These are phyloP conservation scores for Drosophila borborema DNA, from an alignment of 2,888 invertebrate genomes.

Conservation along the genomic window DNA sequence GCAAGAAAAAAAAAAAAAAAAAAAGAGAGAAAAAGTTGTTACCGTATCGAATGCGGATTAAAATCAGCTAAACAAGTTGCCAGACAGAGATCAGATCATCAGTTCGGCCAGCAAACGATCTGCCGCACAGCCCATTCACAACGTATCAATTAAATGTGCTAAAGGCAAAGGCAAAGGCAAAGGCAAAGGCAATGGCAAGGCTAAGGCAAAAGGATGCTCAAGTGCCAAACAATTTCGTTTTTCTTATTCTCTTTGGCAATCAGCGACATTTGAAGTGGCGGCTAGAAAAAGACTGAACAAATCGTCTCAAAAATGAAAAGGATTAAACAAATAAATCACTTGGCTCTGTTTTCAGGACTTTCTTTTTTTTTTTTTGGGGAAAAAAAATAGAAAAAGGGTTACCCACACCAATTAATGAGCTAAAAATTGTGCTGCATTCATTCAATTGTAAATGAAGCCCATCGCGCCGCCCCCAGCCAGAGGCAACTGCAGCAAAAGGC, in stretches of 20 bases:
- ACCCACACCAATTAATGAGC: slow-evolving; percentile 79
- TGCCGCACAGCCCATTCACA: slow-evolving; percentile 32
- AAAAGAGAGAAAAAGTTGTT: slow-evolving; percentile 75
- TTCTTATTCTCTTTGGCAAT: slow-evolving; percentile 37
- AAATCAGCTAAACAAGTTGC: slow-evolving; percentile 79
- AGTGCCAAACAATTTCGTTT: slow-evolving; percentile 11
- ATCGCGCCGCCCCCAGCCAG: slow-evolving; percentile 1
- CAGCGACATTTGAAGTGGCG: slow-evolving; percentile 71
- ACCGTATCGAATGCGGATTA: slow-evolving; percentile 83
- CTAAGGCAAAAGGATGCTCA: slow-evolving; percentile 2
- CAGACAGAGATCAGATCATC: slow-evolving; percentile 41
- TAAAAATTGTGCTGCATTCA: slow-evolving; percentile 77
- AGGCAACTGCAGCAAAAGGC: slow-evolving; percentile 60
- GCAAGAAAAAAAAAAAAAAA: slow-evolving; percentile 65
- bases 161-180: neutral
- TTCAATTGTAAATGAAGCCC: slow-evolving; percentile 61
- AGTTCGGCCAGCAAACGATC: slow-evolving; percentile 48
- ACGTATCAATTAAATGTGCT: slow-evolving; percentile 54
- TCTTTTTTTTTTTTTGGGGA: slow-evolving; percentile 16
- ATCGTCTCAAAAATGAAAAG: slow-evolving; percentile 69
- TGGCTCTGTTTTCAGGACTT: slow-evolving; percentile 64
- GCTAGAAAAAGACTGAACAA: slow-evolving; percentile 43
- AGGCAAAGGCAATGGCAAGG: neutral
- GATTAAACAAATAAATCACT: slow-evolving; percentile 81
- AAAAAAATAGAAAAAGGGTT: slow-evolving; percentile 54